Evolutionary conservation across 2,113 vertebrate species (phyloP).

Genomic region (Osmerus mordax): DNA sequence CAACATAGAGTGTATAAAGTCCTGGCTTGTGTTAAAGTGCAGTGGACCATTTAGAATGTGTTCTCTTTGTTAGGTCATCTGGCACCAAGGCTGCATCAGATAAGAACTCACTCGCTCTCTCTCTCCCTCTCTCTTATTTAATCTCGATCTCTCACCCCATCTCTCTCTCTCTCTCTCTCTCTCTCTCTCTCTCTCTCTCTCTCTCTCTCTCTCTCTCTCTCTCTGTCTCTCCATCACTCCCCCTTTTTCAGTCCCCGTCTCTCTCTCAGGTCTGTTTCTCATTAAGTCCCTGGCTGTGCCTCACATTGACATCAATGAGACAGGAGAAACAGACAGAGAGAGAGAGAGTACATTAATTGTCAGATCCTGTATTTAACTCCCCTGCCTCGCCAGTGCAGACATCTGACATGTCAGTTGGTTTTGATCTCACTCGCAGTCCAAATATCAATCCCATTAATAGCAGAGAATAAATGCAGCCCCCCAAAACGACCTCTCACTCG

Average conservation of each 20-base stretch:
- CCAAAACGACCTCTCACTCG: too few species aligned
- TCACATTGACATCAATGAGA: constrained; percentile 30
- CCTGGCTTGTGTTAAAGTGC: not conserved
- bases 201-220: constrained; percentile 8
- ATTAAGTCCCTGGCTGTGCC: constrained; percentile 35
- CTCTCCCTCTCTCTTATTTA: not conserved
- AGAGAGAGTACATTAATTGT: constrained; percentile 30
- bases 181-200: not conserved
- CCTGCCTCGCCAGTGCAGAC: not conserved
- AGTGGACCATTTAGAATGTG: constrained; percentile 2
- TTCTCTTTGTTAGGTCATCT: not conserved
- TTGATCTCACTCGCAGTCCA: too few species aligned
- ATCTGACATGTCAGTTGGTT: too few species aligned
- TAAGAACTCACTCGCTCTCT: not conserved
- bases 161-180: not conserved
- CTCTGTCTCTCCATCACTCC: constrained; percentile 14
- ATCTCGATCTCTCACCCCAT: not conserved
- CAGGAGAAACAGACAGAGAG: not conserved
- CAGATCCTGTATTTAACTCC: constrained; percentile 1
- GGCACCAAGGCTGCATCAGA: not conserved
- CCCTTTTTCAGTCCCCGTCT: not conserved
- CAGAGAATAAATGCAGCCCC: too few species aligned
- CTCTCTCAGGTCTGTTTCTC: constrained; percentile 25
- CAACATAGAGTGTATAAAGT: not conserved
- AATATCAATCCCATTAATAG: too few species aligned